phyloP scores from a whole-genome alignment of 2,797 vertebrate genomes.

The Odontamblyopus rebecca region DNA sequence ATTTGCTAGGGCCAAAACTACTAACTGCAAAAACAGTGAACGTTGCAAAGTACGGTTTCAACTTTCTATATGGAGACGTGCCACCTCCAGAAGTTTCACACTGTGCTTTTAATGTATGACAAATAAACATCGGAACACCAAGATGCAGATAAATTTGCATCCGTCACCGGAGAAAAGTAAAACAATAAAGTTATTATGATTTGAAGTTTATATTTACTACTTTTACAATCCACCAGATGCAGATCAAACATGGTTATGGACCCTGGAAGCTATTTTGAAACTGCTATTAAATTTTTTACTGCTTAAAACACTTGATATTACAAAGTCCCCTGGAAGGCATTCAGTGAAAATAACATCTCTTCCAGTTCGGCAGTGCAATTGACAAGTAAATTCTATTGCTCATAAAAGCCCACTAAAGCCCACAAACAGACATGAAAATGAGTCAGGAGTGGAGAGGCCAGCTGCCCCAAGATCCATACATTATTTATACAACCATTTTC shows the following conservation, averaged over 20 bases:
- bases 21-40: no score
- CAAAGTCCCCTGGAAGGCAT: slow-evolving; percentile 7
- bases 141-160: not conserved
- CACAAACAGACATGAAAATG: not conserved
- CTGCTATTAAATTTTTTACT: not conserved
- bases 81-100: no score
- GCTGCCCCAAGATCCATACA: slow-evolving; percentile 16
- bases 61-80: not conserved
- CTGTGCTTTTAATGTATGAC: no score
- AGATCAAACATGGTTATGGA: not conserved
- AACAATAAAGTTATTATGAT: not conserved
- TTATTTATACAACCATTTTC: slow-evolving; percentile 41
- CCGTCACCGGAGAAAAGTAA: not conserved
- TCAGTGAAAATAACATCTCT: not conserved
- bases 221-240: not conserved
- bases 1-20: no score
- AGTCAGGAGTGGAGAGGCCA: slow-evolving; percentile 3
- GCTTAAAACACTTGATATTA: slow-evolving; percentile 5
- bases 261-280: not conserved
- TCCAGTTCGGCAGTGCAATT: slow-evolving; percentile 1
- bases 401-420: slow-evolving; percentile 8
- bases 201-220: not conserved
- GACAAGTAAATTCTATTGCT: slow-evolving; percentile 3
- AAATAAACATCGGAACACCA: not conserved
- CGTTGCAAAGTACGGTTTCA: not conserved